Evolutionary conservation across 2,113 vertebrate genomes (phyloP).

Genomic region (Sclerurus mexicanus): DNA sequence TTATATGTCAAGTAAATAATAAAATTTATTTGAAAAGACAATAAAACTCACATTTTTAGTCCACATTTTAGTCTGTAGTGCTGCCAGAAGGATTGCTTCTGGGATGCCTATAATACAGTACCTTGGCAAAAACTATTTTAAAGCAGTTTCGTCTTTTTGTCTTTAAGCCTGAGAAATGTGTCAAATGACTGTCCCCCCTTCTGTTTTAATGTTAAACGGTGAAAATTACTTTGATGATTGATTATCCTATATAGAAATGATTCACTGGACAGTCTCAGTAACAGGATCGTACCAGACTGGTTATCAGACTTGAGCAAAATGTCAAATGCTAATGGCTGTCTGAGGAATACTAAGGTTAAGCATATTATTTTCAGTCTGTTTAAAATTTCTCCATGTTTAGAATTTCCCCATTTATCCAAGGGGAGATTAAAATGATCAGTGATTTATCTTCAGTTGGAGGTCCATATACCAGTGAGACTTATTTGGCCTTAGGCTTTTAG

Average conservation of each 20-base stretch:
- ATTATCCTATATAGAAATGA: not conserved
- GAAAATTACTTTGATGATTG: not conserved
- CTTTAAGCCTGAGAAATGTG: not conserved
- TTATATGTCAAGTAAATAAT: conserved; percentile 1
- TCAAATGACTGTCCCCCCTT: not conserved
- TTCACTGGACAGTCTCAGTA: not conserved
- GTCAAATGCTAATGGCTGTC: not conserved
- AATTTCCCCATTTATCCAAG: not conserved
- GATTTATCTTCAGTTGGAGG: not conserved
- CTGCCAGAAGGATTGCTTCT: conserved; percentile 11
- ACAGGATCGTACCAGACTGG: not conserved
- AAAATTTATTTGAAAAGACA: not conserved
- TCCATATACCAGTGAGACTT: not conserved
- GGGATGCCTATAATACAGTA: not conserved
- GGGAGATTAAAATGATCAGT: not conserved
- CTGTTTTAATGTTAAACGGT: not conserved
- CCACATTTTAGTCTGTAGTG: not conserved
- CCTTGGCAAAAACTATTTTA: not conserved
- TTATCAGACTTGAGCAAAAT: not conserved
- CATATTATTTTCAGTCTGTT: conserved; percentile 20
- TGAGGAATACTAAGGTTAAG: not conserved
- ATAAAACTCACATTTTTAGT: not conserved
- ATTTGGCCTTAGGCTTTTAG: not conserved
- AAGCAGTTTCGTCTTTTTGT: not conserved
- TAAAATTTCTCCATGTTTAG: not conserved